Base-by-base conservation (phyloP, 1,140 invertebrate genomes). In the Lanistes nyassanus region DNA sequence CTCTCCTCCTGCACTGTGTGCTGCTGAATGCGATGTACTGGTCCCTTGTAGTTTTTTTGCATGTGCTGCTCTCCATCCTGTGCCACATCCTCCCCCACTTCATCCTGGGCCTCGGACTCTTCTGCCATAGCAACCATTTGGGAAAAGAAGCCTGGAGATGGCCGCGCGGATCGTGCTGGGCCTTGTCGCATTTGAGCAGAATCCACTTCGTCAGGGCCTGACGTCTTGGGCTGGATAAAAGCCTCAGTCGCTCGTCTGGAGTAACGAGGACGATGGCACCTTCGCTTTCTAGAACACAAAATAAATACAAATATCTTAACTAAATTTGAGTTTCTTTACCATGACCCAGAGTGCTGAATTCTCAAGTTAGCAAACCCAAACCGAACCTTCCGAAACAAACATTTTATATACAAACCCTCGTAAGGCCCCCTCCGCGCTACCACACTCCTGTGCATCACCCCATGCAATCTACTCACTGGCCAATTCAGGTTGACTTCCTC, bases 151-250 rank as follows among this genome's bases (percentile, higher is more conserved):
- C 55, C 42, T 13, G 70, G 26, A 3, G 68, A 39, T 62, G 62
- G 60, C 31, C 58, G 56, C 34, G 68, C 47, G 11, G 23, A n/a
- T 13, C 47, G 60, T n/a, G 29, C 36, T 11, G 70, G 70, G n/a
- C 70, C 70, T 37, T 72, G 70, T 7, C 70, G 70, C 34, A 62
- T 36, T 21, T 72, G 55, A 9, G 55, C 7, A n/a, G 70, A 72
- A 51, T 70, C 68, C 68, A 70, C 68, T 58, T 70, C 68, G 34
- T 70, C 68, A n/a, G 29, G 53, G 23, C 36, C 37, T 37, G 53
- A 62, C 21, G 37, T 72, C 69, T 81, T 81, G 16, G 78, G 77
- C 21, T 76, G 67, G 55, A 83, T 83, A 53, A 83, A 81, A 2
- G 80, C 78, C 55, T 78, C 65, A 11, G 79, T 81, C 4, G 76